Conservation (phyloP, 2,797 vertebrate species). For the Eulemur rubriventer region DNA sequence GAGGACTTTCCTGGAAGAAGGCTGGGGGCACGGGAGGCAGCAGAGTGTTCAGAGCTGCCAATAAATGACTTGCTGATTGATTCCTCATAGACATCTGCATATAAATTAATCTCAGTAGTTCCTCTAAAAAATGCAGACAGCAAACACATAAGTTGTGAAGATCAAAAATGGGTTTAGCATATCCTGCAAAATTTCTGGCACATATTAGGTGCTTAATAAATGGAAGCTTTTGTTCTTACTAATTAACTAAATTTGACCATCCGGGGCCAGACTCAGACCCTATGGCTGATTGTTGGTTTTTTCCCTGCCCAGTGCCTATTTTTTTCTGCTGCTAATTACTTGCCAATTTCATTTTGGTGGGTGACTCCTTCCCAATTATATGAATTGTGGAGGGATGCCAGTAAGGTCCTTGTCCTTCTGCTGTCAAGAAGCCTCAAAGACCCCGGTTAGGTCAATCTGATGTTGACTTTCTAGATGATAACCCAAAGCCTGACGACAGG, state of each 20-base stretch:
- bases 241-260: not conserved
- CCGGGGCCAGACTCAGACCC: not conserved
- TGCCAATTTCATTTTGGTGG: not conserved
- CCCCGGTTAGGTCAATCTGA: not conserved
- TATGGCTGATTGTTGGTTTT: not conserved
- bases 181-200: not conserved
- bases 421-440: not conserved
- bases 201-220: not conserved
- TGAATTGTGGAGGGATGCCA: accelerated
- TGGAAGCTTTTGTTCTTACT: not conserved
- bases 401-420: not conserved
- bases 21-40: not conserved
- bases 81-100: not conserved
- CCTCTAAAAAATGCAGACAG: not conserved
- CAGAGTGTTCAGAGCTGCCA: not conserved
- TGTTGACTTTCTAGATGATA: not conserved
- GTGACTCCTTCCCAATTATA: not conserved
- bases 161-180: not conserved
- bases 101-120: not conserved
- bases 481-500: not conserved
- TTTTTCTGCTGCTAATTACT: not conserved
- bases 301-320: not conserved
- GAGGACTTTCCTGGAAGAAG: not conserved
- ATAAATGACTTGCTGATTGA: not conserved
- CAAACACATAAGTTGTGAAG: not conserved